phyloP scores from a whole-genome alignment of 2,888 invertebrate genomes.

The Drosophila buzzatii region DNA sequence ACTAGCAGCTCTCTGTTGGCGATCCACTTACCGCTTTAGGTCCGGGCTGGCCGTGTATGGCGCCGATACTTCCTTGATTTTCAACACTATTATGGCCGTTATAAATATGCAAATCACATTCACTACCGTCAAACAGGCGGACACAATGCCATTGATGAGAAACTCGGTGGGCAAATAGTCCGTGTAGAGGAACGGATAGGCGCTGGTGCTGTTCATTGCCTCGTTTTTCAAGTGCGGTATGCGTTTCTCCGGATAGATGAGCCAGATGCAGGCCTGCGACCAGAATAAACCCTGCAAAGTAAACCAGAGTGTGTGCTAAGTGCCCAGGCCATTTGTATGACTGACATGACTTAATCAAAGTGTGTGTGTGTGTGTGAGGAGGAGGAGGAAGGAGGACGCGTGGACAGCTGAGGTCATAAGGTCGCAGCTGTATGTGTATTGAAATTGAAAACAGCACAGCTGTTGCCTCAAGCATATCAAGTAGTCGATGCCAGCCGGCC shows the following conservation, averaged over 20 bases:
- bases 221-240: conserved; percentile 90
- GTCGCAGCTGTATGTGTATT: conserved; percentile 61
- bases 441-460: conserved; percentile 54
- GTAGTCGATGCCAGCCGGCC: conserved; percentile 61
- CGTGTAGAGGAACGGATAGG: conserved; percentile 89
- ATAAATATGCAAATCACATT: conserved; percentile 94
- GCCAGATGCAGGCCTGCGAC: conserved; percentile 91
- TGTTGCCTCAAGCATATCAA: conserved; percentile 64
- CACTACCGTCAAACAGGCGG: conserved; percentile 91
- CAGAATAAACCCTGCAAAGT: conserved; percentile 89
- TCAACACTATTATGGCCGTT: conserved; percentile 91
- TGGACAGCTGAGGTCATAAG: conserved; percentile 58
- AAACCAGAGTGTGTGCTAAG: conserved; percentile 19
- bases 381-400: neutral
- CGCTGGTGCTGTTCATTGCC: conserved; percentile 87
- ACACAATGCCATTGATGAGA: conserved; percentile 91
- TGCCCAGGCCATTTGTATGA: conserved; percentile 6
- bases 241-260: conserved; percentile 88
- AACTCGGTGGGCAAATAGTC: conserved; percentile 92
- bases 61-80: conserved; percentile 94
- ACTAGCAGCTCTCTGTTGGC: neutral
- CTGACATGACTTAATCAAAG: conserved; percentile 18
- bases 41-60: conserved; percentile 92
- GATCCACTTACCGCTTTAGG: conserved; percentile 87
- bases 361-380: neutral